Base-by-base conservation (phyloP, 1,140 invertebrate genomes). In the Drosophila kikkawai region DNA sequence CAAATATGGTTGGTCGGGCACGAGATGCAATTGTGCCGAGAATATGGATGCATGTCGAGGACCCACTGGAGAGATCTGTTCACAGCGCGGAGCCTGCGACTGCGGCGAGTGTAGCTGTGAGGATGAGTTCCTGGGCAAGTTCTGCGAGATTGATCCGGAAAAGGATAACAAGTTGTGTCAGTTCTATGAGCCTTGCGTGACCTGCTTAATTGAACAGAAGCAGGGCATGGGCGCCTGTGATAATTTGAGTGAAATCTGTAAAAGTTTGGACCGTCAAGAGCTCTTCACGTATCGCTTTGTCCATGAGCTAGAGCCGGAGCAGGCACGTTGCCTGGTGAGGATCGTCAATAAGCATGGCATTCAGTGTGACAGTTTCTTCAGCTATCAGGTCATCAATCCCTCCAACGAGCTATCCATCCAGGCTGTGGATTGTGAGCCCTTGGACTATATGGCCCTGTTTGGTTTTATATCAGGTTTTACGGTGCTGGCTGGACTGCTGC, bases 71-170 rank as follows among this genome's bases (percentile, higher is more conserved):
- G 93, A 93, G 95, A 94, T 94, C 64, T 96, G 96, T 83, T 96
- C 95, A 2, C 94, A 94, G 45, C 94, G 95, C 39, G 96, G 96
- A 57, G 93, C 93, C 0, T 95, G 95, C 61, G 88, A 93, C 8
- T 95, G 97, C 92, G 98, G 98, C 73, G 92, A 93, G 42, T 98
- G 97, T 92, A 91, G 94, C 4, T 98, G 98, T 91, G 57, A 82
- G 6, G 76, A 82, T 11, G 71, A 77, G 0, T 92, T 74, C 47
- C 22, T 79, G 53, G 92, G 92, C 2, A 80, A 57, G 34, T 92
- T 91, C 51, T 93, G 92, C 36, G 92, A 93, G 41, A 84, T 82
- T 32, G 83, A 83, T 51, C 47, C 73, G 2, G 79, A 92, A 36
- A 81, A 78, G 60, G 82, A 91, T n/a, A 92, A 92, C 79, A 91